A percentile compares a stretch with the other conserved stretches of the same genome.
Conservation (phyloP, 2,888 invertebrate species). For the Euzetes globulus region DNA sequence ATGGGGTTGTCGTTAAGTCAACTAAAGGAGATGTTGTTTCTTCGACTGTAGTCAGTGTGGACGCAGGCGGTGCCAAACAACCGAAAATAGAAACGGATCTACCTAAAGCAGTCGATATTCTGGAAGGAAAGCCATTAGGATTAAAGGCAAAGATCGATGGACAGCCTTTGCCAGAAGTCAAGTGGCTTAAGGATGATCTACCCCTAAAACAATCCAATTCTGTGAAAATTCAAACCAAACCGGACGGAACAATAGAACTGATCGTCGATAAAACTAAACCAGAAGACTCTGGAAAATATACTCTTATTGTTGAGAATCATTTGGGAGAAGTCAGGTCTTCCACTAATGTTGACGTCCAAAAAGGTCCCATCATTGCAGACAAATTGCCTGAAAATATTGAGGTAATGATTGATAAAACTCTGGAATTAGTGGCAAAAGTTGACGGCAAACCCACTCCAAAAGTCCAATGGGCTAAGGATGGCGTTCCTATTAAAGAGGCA, state of each 20-base stretch:
- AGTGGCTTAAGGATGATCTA: slow-evolving; percentile 29
- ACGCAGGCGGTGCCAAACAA: not conserved
- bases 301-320: slow-evolving; percentile 51
- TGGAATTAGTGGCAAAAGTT: slow-evolving; percentile 72
- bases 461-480: slow-evolving; percentile 59
- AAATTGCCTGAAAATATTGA: slow-evolving; percentile 49
- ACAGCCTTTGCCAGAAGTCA: not conserved
- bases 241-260: slow-evolving; percentile 66
- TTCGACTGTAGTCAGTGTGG: slow-evolving; percentile 34
- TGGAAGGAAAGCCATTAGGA: slow-evolving; percentile 30
- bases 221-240: slow-evolving; percentile 50
- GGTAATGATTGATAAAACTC: slow-evolving; percentile 57
- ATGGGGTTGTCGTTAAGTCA: slow-evolving; percentile 54
- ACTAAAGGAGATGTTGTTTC: slow-evolving; percentile 42
- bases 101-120: slow-evolving; percentile 3
- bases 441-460: slow-evolving; percentile 85
- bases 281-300: slow-evolving; percentile 75
- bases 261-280: slow-evolving; percentile 53
- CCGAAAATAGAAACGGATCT: not conserved
- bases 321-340: slow-evolving; percentile 17
- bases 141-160: slow-evolving; percentile 51
- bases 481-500: not conserved
- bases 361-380: slow-evolving; percentile 55
- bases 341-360: slow-evolving; percentile 9
- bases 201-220: not conserved